phyloP scores from a whole-genome alignment of 2,797 vertebrate genomes.

The Orientallactaga sibirica region DNA sequence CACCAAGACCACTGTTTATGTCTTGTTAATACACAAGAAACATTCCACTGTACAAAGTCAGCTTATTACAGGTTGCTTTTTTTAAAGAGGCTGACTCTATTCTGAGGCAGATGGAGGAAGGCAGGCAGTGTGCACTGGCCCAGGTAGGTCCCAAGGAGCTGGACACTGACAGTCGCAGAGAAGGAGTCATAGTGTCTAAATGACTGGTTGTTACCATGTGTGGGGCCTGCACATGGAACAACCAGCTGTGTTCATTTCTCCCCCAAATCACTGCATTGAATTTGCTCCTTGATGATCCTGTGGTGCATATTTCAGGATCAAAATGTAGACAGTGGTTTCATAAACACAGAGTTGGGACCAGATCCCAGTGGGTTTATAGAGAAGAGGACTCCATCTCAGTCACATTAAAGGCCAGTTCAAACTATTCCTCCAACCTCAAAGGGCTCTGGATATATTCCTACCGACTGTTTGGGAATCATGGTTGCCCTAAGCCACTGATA shows the following conservation, averaged over 20 bases:
- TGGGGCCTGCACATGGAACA: background rate
- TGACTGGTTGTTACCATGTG: background rate
- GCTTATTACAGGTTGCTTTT: background rate
- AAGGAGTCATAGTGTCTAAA: background rate
- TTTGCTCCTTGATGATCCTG: background rate
- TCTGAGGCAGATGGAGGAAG: background rate
- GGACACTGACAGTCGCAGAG: no score
- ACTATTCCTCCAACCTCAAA: background rate
- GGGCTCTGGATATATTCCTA: background rate
- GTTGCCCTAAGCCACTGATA: background rate
- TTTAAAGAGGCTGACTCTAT: background rate
- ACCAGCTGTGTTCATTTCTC: background rate
- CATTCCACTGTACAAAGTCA: slow-evolving; percentile 53
- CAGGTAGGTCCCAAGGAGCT: background rate
- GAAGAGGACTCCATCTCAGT: background rate
- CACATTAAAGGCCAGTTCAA: background rate
- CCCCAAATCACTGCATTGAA: background rate
- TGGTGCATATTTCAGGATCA: background rate
- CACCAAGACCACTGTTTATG: slow-evolving; percentile 48
- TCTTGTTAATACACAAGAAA: slow-evolving; percentile 65
- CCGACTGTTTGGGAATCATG: background rate
- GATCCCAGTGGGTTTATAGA: background rate
- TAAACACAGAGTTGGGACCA: background rate
- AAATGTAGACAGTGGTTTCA: background rate
- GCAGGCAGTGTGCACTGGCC: no score